phyloP scores from a whole-genome alignment of 2,113 vertebrate genomes.

The Poicephalus gulielmi region DNA sequence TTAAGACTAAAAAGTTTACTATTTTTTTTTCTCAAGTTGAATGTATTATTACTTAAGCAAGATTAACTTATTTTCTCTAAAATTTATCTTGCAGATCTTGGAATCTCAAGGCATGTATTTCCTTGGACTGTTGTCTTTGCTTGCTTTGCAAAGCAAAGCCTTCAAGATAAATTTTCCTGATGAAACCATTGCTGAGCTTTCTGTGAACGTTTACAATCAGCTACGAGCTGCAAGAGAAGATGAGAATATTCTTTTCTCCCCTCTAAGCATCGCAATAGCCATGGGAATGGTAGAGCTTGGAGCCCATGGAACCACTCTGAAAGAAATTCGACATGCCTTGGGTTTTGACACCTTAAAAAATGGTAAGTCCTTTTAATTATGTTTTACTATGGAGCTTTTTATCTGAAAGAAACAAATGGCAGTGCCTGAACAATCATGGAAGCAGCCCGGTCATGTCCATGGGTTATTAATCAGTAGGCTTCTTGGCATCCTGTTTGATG shows the following conservation, averaged over 20 bases:
- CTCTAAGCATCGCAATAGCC: conserved; percentile 86
- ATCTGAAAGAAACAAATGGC: neutral
- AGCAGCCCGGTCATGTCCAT: neutral
- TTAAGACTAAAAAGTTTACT: neutral
- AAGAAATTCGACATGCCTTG: conserved; percentile 88
- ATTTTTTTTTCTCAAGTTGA: neutral
- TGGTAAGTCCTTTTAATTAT: conserved; percentile 70
- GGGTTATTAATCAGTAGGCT: neutral
- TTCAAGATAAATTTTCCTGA: conserved; percentile 81
- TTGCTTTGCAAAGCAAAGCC: conserved; percentile 78
- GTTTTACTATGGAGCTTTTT: neutral
- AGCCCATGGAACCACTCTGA: conserved; percentile 85
- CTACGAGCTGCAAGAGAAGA: conserved; percentile 85
- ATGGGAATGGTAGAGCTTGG: conserved; percentile 96
- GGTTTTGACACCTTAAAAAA: conserved; percentile 87
- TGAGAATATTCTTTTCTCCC: conserved; percentile 96
- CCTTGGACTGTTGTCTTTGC: conserved; percentile 79
- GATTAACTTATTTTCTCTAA: neutral
- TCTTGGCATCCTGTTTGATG: neutral
- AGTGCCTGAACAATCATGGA: neutral
- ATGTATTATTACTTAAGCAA: neutral
- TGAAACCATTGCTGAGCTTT: conserved; percentile 87
- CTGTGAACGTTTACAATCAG: conserved; percentile 90
- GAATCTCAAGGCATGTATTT: conserved; percentile 77
- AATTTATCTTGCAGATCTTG: conserved; percentile 49